Base-by-base conservation (phyloP, 1,140 invertebrate genomes). In the Lepidurus apus region DNA sequence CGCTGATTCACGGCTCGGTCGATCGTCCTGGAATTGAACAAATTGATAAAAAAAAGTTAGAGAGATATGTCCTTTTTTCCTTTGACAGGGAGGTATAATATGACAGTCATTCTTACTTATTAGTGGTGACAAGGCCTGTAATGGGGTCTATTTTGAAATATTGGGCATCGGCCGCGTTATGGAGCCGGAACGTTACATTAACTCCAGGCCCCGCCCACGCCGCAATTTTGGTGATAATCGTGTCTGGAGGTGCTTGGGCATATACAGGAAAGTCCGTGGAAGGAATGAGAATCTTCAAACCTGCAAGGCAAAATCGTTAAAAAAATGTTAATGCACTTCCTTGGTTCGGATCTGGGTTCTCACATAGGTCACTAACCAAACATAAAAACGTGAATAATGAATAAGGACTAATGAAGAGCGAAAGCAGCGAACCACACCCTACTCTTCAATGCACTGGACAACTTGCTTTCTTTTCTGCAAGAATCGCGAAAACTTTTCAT, bases 91-190 rank as follows among this genome's bases (percentile, higher is more conserved):
- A n/a, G n/a, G n/a, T n/a, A n/a, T n/a, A n/a, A n/a, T n/a, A n/a
- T n/a, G 21, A 10, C 13, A n/a, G 47, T 6, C 17, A 42, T 7
- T 13, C 24, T n/a, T 77, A 77, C 75, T 77, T 77, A 24, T 44
- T 10, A 26, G 75, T 77, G 75, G 75, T 77, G 24, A 77, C n/a
- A 17, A 45, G 21, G 43, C 75, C 75, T 10, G 75, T 45, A 45
- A 34, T 42, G 24, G 34, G 11, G 47, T 77, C 75, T 26, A 77
- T 45, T 34, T 34, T 47, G 43, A 77, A 77, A 45, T 53, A 77
- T 17, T 13, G 21, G 7, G 75, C 75, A 45, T 77, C 75, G 75
- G 75, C 11, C 34, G 75, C 24, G 42, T 77, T 77, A 47, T 45
- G 47, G 42, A 77, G 34, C 43, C 75, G 75, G 42, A 45, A 77